Evolutionary conservation across 2,797 vertebrate genomes (phyloP).

Genomic region (Propithecus deckenii): DNA sequence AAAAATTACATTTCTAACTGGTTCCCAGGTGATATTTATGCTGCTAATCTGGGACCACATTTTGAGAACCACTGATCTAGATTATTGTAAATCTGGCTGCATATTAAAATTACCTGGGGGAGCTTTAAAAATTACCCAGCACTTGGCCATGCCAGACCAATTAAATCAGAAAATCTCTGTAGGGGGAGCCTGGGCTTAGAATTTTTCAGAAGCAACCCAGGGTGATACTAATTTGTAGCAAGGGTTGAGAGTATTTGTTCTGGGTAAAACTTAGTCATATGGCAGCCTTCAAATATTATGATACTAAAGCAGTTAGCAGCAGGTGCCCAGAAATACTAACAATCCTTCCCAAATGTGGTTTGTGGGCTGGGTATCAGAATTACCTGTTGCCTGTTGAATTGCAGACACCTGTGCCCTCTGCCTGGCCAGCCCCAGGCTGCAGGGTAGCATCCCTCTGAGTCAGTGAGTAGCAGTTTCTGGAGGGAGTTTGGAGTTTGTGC

Average conservation of each 20-base stretch:
- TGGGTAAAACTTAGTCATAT: background rate
- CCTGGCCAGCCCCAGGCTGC: background rate
- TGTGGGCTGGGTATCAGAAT: background rate
- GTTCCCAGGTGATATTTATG: background rate
- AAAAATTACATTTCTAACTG: background rate
- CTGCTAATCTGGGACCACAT: background rate
- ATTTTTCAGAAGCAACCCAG: background rate
- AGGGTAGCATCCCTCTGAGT: background rate
- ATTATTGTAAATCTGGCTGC: background rate
- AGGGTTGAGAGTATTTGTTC: constrained; percentile 28
- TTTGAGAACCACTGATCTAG: background rate
- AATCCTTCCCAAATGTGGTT: background rate
- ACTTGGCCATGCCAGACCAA: background rate
- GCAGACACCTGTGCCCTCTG: background rate
- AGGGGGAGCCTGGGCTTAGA: background rate
- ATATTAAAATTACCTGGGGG: background rate
- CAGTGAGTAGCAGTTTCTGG: constrained; percentile 27
- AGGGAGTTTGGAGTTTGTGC: background rate
- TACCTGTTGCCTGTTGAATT: background rate
- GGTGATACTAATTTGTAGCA: background rate
- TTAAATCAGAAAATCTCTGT: background rate
- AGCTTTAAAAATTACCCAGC: background rate
- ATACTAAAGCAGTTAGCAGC: background rate
- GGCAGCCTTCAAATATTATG: background rate
- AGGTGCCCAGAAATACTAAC: background rate